Evolutionary conservation across 1,140 invertebrate genomes (phyloP).

Genomic region (Platorchestia sp.): DNA sequence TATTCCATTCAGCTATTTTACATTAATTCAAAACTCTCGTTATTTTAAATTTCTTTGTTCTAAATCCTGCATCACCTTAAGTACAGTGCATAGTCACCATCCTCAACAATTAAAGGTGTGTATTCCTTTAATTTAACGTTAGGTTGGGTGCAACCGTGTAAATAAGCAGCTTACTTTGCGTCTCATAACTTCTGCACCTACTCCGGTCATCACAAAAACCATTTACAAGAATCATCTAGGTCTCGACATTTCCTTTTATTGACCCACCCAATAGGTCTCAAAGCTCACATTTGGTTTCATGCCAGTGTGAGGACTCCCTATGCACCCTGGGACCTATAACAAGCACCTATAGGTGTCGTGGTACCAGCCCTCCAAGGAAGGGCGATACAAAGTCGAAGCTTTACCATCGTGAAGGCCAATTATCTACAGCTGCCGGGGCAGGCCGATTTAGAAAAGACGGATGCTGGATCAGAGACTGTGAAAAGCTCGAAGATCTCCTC

Average conservation of each 20-base stretch:
- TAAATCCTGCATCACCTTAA: no score
- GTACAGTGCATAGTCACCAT: not conserved
- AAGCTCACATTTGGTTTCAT: not conserved
- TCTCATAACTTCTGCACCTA: not conserved
- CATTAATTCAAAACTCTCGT: no score
- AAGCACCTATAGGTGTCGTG: not conserved
- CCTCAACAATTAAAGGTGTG: not conserved
- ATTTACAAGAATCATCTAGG: not conserved
- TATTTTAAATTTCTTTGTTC: no score
- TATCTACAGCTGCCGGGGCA: not conserved
- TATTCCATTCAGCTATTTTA: not conserved
- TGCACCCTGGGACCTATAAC: not conserved
- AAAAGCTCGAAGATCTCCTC: not conserved
- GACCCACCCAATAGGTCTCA: not conserved
- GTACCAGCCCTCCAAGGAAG: not conserved
- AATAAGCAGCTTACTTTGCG: no score
- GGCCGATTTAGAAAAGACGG: constrained; percentile 41
- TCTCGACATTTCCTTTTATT: not conserved
- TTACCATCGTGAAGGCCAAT: not conserved
- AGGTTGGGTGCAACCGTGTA: not conserved
- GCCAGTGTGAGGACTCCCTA: not conserved
- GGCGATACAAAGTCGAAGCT: not conserved
- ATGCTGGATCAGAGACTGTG: constrained; percentile 13
- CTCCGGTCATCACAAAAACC: not conserved
- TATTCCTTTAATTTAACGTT: not conserved